phyloP scores from a whole-genome alignment of 2,797 vertebrate species.

The Tangara arthus region DNA sequence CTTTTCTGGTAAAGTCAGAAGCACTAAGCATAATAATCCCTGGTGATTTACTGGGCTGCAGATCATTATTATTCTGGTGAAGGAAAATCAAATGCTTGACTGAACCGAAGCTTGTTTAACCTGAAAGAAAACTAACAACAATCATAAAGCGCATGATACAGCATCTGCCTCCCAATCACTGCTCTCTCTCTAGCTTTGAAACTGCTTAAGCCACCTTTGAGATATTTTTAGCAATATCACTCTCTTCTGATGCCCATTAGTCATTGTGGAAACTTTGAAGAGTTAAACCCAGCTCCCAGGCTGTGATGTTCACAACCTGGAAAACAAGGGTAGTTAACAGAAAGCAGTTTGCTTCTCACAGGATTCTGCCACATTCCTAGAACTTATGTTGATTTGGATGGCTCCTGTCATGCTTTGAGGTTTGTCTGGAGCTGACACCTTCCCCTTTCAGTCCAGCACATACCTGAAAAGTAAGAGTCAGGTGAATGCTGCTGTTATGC shows the following conservation, averaged over 20 bases:
- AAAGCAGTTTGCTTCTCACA: neutral
- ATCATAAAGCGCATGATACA: neutral
- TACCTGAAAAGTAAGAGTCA: neutral
- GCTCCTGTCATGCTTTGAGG: neutral
- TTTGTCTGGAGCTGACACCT: accelerated
- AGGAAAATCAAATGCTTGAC: slow-evolving; percentile 52
- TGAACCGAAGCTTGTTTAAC: slow-evolving; percentile 18
- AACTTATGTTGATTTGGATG: neutral
- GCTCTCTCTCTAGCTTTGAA: neutral
- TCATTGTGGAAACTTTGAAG: neutral
- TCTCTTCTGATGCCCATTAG: neutral
- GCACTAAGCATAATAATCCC: neutral
- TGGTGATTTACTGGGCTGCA: slow-evolving; percentile 16
- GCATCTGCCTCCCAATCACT: neutral
- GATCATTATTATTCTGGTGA: slow-evolving; percentile 24
- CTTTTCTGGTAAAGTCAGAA: slow-evolving; percentile 13
- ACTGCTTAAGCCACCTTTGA: neutral
- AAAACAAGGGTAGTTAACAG: neutral
- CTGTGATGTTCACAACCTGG: neutral
- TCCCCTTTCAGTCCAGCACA: neutral
- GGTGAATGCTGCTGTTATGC: neutral
- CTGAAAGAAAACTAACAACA: slow-evolving; percentile 32
- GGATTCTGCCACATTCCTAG: neutral
- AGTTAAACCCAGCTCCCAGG: neutral
- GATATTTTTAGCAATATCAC: neutral